Conservation (phyloP, 2,888 invertebrate genomes). For the Atrina japonica region DNA sequence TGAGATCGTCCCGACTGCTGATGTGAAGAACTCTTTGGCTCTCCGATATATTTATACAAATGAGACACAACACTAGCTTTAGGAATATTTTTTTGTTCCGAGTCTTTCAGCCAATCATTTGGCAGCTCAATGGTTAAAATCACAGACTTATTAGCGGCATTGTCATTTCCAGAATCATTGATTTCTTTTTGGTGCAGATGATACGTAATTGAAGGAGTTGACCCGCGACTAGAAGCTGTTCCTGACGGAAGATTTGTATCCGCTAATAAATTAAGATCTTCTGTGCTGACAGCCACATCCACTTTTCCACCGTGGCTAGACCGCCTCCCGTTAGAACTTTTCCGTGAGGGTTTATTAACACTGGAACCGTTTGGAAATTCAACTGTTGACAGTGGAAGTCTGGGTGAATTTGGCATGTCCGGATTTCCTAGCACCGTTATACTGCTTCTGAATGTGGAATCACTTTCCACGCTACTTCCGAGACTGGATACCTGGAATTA, state of each 20-base stretch:
- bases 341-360: not conserved
- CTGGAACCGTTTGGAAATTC: too few species aligned
- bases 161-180: constrained; percentile 30
- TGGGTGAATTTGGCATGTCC: constrained; percentile 13
- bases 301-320: constrained; percentile 7
- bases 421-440: constrained; percentile 26
- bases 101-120: constrained; percentile 34
- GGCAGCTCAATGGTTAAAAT: constrained; percentile 42
- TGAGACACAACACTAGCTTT: constrained; percentile 34
- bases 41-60: constrained; percentile 37
- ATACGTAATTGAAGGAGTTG: constrained; percentile 29
- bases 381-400: too few species aligned
- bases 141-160: constrained; percentile 30
- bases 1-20: not conserved
- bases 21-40: constrained; percentile 2
- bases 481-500: constrained; percentile 48
- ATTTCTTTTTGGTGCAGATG: constrained; percentile 25
- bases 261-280: constrained; percentile 25
- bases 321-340: not conserved
- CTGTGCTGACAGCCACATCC: constrained; percentile 32
- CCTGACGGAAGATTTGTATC: constrained; percentile 13
- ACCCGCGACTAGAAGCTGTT: too few species aligned
- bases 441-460: constrained; percentile 51
- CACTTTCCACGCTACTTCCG: constrained; percentile 60
- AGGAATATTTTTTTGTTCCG: constrained; percentile 1